A percentile compares a stretch with the other conserved stretches of the same genome.
These are phyloP conservation scores for Drosophila multiciliata DNA, from an alignment of 2,888 invertebrate species.

Conservation along the genomic window DNA sequence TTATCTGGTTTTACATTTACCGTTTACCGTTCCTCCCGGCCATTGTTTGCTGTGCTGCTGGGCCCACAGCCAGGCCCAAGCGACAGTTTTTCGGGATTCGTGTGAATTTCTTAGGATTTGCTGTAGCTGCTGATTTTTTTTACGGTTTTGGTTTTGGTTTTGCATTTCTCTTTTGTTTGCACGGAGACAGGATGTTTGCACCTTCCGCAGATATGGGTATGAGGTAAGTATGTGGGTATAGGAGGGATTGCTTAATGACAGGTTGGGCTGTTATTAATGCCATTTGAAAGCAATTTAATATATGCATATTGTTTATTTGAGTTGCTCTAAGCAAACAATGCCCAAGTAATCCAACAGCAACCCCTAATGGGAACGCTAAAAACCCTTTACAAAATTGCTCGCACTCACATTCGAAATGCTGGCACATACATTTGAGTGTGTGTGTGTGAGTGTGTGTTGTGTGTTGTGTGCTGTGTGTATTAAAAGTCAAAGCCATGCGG, in stretches of 20 bases:
- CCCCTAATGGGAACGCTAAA: conserved; percentile 62
- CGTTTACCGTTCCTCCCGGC: conserved; percentile 34
- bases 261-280: conserved; percentile 72
- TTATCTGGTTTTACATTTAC: conserved; percentile 58
- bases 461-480: conserved; percentile 18
- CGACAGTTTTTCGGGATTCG: conserved; percentile 45
- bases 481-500: conserved; percentile 58
- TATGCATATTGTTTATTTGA: conserved; percentile 52
- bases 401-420: conserved; percentile 16
- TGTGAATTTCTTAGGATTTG: conserved; percentile 63
- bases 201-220: conserved; percentile 55
- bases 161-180: conserved; percentile 40
- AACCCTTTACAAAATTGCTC: conserved; percentile 68
- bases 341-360: conserved; percentile 43
- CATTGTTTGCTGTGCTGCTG: conserved; percentile 38
- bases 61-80: conserved; percentile 32
- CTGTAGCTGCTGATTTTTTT: conserved; percentile 21
- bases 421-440: background rate
- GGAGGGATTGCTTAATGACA: conserved; percentile 69
- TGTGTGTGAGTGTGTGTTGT: conserved; percentile 8
- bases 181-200: conserved; percentile 76
- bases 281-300: conserved; percentile 78
- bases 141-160: conserved; percentile 15
- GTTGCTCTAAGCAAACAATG: conserved; percentile 53
- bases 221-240: conserved; percentile 23